A percentile compares a stretch with the other conserved stretches of the same genome.
phyloP scores from a whole-genome alignment of 2,113 vertebrate species.

The Cebus imitator region DNA sequence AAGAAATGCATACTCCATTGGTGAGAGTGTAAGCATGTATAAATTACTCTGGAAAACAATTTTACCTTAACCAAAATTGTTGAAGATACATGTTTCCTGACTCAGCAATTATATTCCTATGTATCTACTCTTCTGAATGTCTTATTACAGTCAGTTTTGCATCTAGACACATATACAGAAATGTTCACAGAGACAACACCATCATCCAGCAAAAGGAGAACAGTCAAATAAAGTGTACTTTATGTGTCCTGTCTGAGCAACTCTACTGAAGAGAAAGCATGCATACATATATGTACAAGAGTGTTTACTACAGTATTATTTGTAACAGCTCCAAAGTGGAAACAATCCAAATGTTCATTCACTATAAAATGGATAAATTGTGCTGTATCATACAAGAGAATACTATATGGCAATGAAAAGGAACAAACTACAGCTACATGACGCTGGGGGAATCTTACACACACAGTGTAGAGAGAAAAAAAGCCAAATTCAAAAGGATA shows the following conservation, averaged over 20 bases:
- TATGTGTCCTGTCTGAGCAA: background rate
- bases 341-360: background rate
- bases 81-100: constrained; percentile 3
- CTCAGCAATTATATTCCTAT: background rate
- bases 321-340: background rate
- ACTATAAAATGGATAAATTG: background rate
- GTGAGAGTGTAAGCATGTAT: background rate
- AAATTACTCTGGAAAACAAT: background rate
- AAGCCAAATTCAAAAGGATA: background rate
- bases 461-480: background rate
- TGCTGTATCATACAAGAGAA: background rate
- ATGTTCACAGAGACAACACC: background rate
- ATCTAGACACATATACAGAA: background rate
- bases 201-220: constrained; percentile 31
- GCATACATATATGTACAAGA: background rate
- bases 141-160: background rate
- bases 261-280: constrained; percentile 25
- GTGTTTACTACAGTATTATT: background rate
- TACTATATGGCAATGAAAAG: background rate
- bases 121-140: background rate
- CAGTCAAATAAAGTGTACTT: background rate
- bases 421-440: background rate
- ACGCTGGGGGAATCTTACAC: background rate
- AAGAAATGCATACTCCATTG: background rate
- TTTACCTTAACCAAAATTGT: background rate